Conservation (phyloP, 2,113 vertebrate species). For the Varanus komodoensis region DNA sequence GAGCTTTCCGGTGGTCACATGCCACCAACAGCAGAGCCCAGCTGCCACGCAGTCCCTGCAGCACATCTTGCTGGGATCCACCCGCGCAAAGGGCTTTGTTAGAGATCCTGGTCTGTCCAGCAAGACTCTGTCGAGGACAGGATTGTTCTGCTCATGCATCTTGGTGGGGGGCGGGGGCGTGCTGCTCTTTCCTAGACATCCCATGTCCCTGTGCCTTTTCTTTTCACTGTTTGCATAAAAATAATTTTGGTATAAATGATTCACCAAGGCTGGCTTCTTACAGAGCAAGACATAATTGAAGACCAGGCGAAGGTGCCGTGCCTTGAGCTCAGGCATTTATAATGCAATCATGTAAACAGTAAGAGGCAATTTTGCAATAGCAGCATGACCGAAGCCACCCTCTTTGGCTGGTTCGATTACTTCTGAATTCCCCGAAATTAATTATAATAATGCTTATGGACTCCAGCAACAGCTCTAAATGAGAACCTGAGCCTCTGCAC, state of each 20-base stretch:
- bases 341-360: conserved; percentile 43
- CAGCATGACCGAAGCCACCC: conserved; percentile 19
- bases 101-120: not conserved
- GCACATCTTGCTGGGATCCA: not conserved
- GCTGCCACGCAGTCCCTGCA: no score
- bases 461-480: conserved; percentile 5
- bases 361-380: conserved; percentile 26
- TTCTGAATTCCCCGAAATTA: conserved; percentile 23
- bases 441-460: conserved; percentile 22
- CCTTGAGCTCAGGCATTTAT: conserved; percentile 22
- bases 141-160: not conserved
- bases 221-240: not conserved
- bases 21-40: not conserved
- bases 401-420: conserved; percentile 25
- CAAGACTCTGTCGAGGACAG: not conserved
- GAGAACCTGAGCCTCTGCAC: conserved; percentile 9
- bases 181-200: not conserved
- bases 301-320: not conserved
- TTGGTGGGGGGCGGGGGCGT: not conserved
- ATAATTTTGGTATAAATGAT: conserved; percentile 14
- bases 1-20: not conserved
- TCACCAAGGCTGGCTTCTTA: conserved; percentile 15
- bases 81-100: not conserved
- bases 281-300: conserved; percentile 23
- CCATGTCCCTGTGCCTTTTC: not conserved